Evolutionary conservation across 2,797 vertebrate species (phyloP), one percentile per base, ranked within the genome.

Genomic region (Muraenolepis orangiensis): DNA sequence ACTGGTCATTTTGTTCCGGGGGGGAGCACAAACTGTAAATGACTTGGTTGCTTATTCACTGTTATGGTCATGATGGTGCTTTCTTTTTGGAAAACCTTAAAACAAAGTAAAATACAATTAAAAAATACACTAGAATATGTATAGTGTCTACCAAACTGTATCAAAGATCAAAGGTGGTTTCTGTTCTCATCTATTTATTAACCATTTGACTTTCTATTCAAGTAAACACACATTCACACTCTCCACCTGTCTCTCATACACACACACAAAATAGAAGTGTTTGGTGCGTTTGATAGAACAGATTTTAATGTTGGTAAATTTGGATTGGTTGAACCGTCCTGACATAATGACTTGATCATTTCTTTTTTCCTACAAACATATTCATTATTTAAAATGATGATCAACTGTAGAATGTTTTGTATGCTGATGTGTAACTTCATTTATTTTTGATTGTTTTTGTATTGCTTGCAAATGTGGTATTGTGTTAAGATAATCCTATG

Each of bases 301-400:
- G 84, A 73, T 86, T 85, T 82, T 84, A 87, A 84, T 85, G 83
- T 81, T 86, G 81, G 84, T 88, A 85, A 85, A 88, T 70, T 75
- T 80, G 77, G 74, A 87, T 87, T 86, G 84, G 84, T 84, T 90
- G 85, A 81, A 85, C 77, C 89, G 81, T 88, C 78, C 82, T 79
- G 79, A 86, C 89, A 86, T 87, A 84, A 86, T 84, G 66, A 82
- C 82, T 83, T 82, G 81, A 86, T 81, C 69, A 73, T 80, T 81
- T 74, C 76, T 87, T 83, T 87, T 83, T 87, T 87, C 77, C 80
- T 91, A 89, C 87, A 86, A 87, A 84, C 76, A 75, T 89, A 91
- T 93, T 87, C 89, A 88, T 86, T 95, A 93, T 94, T 95, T 94
- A 93, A 92, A 91, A 79, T 64, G 23, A 87, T 83, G 80, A 90